Evolutionary conservation across 2,888 invertebrate species (phyloP), one percentile per base, ranked within the genome.

Genomic region (Limenitis camilla): DNA sequence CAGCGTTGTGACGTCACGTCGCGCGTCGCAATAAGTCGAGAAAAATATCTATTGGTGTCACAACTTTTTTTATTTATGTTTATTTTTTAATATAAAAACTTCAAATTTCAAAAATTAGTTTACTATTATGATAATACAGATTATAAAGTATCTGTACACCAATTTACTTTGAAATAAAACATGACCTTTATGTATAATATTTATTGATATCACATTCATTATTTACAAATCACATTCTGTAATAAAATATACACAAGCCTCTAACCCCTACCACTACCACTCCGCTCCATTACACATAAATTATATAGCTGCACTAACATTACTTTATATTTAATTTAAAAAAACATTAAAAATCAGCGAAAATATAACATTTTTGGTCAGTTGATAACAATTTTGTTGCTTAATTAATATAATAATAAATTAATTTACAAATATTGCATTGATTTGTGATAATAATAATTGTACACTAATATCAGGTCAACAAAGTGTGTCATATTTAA

Each of bases 121-220:
- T n/a, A n/a, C n/a, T n/a, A n/a, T n/a, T n/a, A n/a, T n/a, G n/a
- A n/a, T n/a, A n/a, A n/a, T n/a, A n/a, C n/a, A n/a, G n/a, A n/a
- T n/a, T n/a, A n/a, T n/a, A n/a, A n/a, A n/a, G n/a, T n/a, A n/a
- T n/a, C n/a, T n/a, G n/a, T 19, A 42, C 11, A 11, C 30, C 11
- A 41, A 29, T 29, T 1, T 29, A n/a, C 29, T 10, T 5, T 8
- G 51, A 43, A 56, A 52, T 33, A 40, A 58, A 49, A 55, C 43
- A 44, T 19, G 39, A 52, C 52, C 47, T 38, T 35, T 53, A 64
- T 64, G 60, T 67, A 66, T 72, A 72, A 41, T 39, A 67, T 79
- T 80, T 76, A 79, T 75, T 78, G 63, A 71, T 80, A 82, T 82
- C 78, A 80, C 81, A 76, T 79, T 76, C 69, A 74, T 71, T 82